phyloP scores from a whole-genome alignment of 2,797 vertebrate species.

The Phrynocephalus vlangalii region DNA sequence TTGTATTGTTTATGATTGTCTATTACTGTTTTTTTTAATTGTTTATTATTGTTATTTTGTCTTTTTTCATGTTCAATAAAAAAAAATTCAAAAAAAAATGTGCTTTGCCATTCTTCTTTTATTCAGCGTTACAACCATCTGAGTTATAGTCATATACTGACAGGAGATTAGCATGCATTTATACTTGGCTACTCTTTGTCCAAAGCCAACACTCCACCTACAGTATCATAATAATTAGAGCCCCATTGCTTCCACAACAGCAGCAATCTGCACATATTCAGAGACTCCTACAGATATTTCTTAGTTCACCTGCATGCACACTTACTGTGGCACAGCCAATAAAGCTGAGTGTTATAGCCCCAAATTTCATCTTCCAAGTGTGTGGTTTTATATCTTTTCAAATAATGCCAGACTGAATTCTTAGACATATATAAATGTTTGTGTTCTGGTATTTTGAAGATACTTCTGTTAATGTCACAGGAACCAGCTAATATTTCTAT shows the following conservation, averaged over 20 bases:
- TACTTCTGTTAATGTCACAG: neutral
- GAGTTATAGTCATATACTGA: neutral
- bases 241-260: neutral
- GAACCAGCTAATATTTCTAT: neutral
- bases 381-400: neutral
- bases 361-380: neutral
- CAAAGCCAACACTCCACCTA: neutral
- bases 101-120: neutral
- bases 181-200: neutral
- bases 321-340: neutral
- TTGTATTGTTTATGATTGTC: too few relatives aligned
- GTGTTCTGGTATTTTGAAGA: neutral
- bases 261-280: neutral
- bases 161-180: neutral
- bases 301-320: neutral
- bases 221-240: neutral
- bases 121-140: neutral
- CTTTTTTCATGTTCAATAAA: too few relatives aligned
- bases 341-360: neutral
- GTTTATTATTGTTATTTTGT: too few relatives aligned
- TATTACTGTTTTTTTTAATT: too few relatives aligned
- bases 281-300: neutral
- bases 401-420: neutral
- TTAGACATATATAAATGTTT: neutral
- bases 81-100: too few relatives aligned